Evolutionary conservation across 1,140 invertebrate species (phyloP).

Genomic region (Neocloeon triangulifer): DNA sequence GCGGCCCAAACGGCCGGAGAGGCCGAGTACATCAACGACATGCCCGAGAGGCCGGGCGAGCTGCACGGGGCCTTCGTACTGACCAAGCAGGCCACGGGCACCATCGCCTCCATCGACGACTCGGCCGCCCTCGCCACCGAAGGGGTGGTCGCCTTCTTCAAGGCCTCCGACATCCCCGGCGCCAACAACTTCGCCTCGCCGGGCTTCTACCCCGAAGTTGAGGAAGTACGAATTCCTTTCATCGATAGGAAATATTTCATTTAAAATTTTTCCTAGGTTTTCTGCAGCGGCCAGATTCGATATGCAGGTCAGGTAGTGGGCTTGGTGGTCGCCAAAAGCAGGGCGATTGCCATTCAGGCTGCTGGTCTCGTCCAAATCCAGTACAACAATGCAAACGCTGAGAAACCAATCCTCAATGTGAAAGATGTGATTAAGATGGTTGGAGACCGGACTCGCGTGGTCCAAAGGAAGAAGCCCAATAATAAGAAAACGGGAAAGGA

Average conservation of each 20-base stretch:
- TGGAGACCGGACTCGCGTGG: no score
- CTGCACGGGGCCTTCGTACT: constrained; percentile 40
- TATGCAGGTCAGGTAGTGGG: constrained; percentile 52
- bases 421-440: constrained; percentile 38
- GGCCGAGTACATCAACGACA: constrained; percentile 41
- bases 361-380: constrained; percentile 36
- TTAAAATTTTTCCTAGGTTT: constrained; percentile 19
- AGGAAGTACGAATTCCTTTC: constrained; percentile 17
- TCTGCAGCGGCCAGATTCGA: constrained; percentile 23
- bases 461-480: no score
- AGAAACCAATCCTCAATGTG: constrained; percentile 32
- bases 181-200: constrained; percentile 24
- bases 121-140: constrained; percentile 33
- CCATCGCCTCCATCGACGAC: constrained; percentile 29
- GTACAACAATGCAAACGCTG: constrained; percentile 27
- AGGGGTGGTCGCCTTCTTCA: constrained; percentile 48
- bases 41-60: constrained; percentile 26
- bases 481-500: constrained; percentile 5
- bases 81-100: constrained; percentile 24
- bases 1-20: constrained; percentile 54
- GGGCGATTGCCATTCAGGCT: constrained; percentile 32
- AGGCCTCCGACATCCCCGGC: constrained; percentile 53
- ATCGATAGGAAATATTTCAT: no score
- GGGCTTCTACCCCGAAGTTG: constrained; percentile 17
- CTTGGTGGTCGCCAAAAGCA: constrained; percentile 36